Evolutionary conservation across 2,113 vertebrate genomes (phyloP).

Genomic region (Sturnira hondurensis): DNA sequence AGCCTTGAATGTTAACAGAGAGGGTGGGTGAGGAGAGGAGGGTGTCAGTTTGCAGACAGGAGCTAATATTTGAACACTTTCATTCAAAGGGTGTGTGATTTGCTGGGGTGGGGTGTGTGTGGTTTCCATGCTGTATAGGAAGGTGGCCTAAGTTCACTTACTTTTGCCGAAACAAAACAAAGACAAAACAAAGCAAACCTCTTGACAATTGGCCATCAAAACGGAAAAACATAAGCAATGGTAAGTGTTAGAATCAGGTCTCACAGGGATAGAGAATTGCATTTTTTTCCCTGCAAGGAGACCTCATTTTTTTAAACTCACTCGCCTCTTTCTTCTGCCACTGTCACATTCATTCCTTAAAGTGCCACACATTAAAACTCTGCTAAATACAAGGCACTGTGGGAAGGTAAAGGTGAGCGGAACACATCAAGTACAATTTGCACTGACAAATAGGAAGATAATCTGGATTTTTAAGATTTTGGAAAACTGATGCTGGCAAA

Average conservation of each 20-base stretch:
- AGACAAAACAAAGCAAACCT: background rate
- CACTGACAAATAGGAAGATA: background rate
- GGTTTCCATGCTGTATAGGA: background rate
- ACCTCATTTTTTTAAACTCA: background rate
- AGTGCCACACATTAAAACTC: background rate
- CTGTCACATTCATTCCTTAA: background rate
- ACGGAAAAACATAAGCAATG: background rate
- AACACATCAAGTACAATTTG: background rate
- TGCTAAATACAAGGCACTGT: background rate
- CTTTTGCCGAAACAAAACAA: background rate
- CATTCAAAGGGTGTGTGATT: background rate
- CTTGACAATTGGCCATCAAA: background rate
- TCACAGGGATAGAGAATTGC: background rate
- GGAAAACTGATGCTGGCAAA: background rate
- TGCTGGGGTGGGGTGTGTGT: accelerated
- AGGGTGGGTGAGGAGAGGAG: background rate
- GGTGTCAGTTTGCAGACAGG: background rate
- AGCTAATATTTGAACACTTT: background rate
- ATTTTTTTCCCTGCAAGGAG: background rate
- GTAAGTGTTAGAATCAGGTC: background rate
- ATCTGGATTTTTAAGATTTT: background rate
- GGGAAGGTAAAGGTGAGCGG: background rate
- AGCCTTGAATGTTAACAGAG: background rate
- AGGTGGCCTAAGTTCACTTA: background rate
- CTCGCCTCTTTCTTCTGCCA: background rate